A percentile compares a stretch with the other conserved stretches of the same genome.
These are phyloP conservation scores for Hydrotaea cyrtoneurina DNA, from an alignment of 2,888 invertebrate species.

Conservation along the genomic window DNA sequence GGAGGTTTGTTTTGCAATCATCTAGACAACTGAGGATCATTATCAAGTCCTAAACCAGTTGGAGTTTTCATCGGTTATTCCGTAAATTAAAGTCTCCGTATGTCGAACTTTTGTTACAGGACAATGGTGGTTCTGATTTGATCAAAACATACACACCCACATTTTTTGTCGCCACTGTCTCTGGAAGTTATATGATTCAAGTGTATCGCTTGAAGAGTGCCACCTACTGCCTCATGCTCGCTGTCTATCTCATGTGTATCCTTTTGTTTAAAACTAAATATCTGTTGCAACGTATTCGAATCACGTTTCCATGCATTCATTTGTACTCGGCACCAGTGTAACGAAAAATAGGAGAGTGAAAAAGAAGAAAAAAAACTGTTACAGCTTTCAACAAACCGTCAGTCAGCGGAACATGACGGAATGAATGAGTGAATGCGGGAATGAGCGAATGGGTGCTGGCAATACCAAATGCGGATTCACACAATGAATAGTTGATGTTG, in stretches of 20 bases:
- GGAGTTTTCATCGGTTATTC: no score
- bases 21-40: no score
- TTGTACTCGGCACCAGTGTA: constrained; percentile 29
- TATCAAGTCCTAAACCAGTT: no score
- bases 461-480: constrained; percentile 46
- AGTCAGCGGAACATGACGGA: neutral
- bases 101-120: no score
- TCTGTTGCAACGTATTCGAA: constrained; percentile 40
- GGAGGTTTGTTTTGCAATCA: no score
- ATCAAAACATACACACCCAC: no score
- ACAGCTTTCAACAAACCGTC: constrained; percentile 9
- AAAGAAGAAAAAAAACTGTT: neutral
- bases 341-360: neutral
- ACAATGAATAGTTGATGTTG: constrained; percentile 46
- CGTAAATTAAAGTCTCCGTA: no score
- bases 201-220: no score
- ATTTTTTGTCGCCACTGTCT: no score
- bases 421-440: constrained; percentile 21
- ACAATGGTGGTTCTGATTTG: no score
- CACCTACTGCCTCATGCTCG: no score
- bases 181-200: no score
- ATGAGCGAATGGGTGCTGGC: constrained; percentile 13
- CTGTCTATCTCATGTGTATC: neutral
- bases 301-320: constrained; percentile 57
- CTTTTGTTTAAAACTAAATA: neutral